Evolutionary conservation across 2,113 vertebrate genomes (phyloP), one percentile per base, ranked within the genome.

Genomic region (Callaeas wilsoni): DNA sequence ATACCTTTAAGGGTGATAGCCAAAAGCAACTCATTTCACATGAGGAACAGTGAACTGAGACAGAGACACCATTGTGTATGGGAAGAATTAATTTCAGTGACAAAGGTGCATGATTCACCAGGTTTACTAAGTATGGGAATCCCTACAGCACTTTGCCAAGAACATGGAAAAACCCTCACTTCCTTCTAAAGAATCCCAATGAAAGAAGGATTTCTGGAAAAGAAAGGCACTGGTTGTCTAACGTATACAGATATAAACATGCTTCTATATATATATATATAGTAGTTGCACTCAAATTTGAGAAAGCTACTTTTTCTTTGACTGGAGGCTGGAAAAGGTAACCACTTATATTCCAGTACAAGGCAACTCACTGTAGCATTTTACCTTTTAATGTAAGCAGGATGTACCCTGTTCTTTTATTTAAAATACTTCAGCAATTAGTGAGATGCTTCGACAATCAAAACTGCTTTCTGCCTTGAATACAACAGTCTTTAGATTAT

Each of bases 191-290:
- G 78, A 89, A 78, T 84, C 13, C 81, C 55, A 93, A 59, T 77
- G 60, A 17, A 19, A 89, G 81, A 67, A 81, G 73, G 85, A 84
- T 73, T 95, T 81, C 82, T 91, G 90, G 84, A 92, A 93, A 95
- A 92, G 83, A 94, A 97, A 98, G 98, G 97, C 97, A 97, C 97
- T 84, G 71, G 91, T 97, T 95, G 77, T 88, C 26, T 84, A 91
- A 88, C 6, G 29, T 44, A 68, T 50, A 75, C 37, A 92, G 69
- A 90, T 87, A 94, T n/a, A 94, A 97, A 97, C 95, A 96, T 97
- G 97, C 90, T 81, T 92, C 3, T 88, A n/a, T 74, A 78, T 39
- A 87, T 88, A n/a, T 74, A 78, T 39, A 87, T 53, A 77, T 47
- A 82, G 35, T 13, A 93, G 75, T 80, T 74, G 49, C 76, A 93